Conservation (phyloP, 1,140 invertebrate species). For the Odontomachus brunneus region DNA sequence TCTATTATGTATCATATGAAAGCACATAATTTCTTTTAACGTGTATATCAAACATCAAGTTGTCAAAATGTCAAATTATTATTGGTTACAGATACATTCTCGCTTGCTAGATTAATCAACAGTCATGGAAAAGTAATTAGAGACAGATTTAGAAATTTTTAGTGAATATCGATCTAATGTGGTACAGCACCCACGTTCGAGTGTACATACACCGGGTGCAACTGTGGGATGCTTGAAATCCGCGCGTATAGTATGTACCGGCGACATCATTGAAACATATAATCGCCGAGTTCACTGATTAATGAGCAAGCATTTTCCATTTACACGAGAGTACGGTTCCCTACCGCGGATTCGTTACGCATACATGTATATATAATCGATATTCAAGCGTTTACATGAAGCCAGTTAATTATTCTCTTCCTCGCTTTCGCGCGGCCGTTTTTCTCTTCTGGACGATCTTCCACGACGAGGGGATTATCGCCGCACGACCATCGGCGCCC, state of each 20-base stretch:
- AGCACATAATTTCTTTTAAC: no score
- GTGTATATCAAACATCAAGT: no score
- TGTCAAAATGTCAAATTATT: no score
- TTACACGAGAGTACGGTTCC: constrained; percentile 34
- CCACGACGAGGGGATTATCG: constrained; percentile 6
- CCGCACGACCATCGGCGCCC: constrained; percentile 34
- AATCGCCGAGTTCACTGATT: constrained; percentile 36
- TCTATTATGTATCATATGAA: no score
- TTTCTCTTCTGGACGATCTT: background rate
- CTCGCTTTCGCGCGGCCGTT: constrained; percentile 2
- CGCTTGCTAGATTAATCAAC: no score
- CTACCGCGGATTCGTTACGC: constrained; percentile 33
- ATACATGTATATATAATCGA: constrained; percentile 53
- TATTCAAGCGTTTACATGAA: constrained; percentile 58
- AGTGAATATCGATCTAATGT: no score
- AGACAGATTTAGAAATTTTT: no score
- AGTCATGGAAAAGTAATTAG: no score
- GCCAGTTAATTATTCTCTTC: constrained; percentile 49
- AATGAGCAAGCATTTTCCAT: constrained; percentile 51
- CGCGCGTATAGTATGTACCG: background rate
- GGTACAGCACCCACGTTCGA: no score
- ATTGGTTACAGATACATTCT: no score
- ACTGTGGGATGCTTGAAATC: background rate
- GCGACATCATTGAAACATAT: constrained; percentile 6
- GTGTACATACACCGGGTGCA: no score